A percentile compares a stretch with the other conserved stretches of the same genome.
These are phyloP conservation scores for Megathymus violae DNA, from an alignment of 1,140 invertebrate species.

Conservation along the genomic window DNA sequence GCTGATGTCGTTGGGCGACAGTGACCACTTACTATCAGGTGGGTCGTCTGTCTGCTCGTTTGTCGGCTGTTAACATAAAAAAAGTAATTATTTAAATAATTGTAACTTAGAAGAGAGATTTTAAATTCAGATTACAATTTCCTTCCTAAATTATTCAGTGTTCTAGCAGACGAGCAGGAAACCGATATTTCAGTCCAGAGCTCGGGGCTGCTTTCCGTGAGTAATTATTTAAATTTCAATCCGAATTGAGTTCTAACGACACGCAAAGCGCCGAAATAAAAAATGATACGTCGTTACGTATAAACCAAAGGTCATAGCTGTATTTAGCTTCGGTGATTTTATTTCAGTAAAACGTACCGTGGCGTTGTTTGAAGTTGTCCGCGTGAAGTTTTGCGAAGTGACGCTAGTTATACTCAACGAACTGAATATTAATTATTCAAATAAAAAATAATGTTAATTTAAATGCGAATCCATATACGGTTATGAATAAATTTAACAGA, in stretches of 20 bases:
- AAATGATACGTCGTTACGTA: constrained; percentile 20
- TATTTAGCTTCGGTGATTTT: constrained; percentile 5
- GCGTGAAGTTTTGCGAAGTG: too few species aligned
- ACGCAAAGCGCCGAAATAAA: constrained; percentile 29
- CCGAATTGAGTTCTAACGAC: constrained; percentile 23
- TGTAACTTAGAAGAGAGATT: neutral
- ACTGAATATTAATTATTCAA: too few species aligned
- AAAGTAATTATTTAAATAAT: too few species aligned
- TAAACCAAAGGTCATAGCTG: constrained; percentile 9
- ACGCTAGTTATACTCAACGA: too few species aligned
- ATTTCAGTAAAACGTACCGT: neutral
- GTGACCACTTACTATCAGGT: too few species aligned
- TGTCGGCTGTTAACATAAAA: too few species aligned
- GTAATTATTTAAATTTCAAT: constrained; percentile 35
- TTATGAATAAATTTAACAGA: too few species aligned
- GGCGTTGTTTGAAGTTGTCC: neutral
- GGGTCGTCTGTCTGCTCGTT: too few species aligned
- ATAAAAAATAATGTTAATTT: too few species aligned
- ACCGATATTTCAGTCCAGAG: constrained; percentile 23
- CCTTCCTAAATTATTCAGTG: constrained; percentile 27
- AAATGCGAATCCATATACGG: too few species aligned
- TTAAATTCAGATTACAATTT: constrained; percentile 20
- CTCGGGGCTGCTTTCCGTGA: constrained; percentile 28
- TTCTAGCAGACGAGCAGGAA: constrained; percentile 28
- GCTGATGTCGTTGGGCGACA: too few species aligned